Percentiles rank a stretch among this genome's conserved stretches.
Evolutionary conservation across 2,888 invertebrate genomes (phyloP).

Genomic region (Caenorhabditis parvicauda): DNA sequence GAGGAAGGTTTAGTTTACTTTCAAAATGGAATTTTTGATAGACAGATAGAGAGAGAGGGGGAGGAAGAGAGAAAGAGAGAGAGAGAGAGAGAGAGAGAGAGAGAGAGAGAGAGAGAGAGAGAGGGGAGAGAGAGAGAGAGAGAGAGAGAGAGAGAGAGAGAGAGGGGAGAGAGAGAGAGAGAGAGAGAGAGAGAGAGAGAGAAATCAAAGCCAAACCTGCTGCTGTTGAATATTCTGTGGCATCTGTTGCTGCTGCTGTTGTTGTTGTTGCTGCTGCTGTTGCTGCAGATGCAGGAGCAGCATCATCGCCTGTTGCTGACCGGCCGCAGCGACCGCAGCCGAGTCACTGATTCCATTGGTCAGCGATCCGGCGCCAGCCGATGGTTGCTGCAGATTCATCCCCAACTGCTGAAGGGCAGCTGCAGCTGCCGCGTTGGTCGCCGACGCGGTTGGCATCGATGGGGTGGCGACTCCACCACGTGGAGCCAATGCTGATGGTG

Average conservation of each 20-base stretch:
- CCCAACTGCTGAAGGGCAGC: constrained; percentile 5
- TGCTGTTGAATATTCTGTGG: not conserved
- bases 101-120: no score
- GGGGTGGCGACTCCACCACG: no score
- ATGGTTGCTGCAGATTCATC: constrained; percentile 2
- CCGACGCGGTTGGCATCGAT: no score
- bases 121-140: no score
- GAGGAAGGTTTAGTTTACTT: no score
- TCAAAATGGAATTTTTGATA: no score
- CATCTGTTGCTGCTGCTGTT: constrained; percentile 1
- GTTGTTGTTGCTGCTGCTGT: constrained; percentile 3
- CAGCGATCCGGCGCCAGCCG: not conserved
- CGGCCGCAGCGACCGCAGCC: not conserved
- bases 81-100: no score
- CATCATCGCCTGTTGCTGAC: not conserved
- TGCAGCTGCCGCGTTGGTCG: not conserved
- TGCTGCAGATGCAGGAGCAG: not conserved
- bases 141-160: no score
- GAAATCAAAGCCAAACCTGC: not conserved
- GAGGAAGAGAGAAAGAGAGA: no score
- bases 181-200: constrained; percentile 2
- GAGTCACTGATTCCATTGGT: not conserved
- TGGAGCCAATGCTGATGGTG: constrained; percentile 14
- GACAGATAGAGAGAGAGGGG: no score
- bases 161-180: no score